Evolutionary conservation across 2,113 vertebrate genomes (phyloP).

Genomic region (Chloropsis hardwickii): DNA sequence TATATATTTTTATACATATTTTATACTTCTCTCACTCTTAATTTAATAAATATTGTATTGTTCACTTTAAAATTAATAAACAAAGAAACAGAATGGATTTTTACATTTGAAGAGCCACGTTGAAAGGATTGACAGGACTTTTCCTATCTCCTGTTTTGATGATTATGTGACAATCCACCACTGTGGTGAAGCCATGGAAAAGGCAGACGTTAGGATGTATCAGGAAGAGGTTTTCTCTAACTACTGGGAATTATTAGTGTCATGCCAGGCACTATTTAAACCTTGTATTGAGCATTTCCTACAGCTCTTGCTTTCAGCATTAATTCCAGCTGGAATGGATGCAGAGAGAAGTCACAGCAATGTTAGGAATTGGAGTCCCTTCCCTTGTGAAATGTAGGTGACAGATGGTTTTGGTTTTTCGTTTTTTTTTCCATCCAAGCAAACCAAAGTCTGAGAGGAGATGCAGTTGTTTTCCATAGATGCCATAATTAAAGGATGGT

Average conservation of each 20-base stretch:
- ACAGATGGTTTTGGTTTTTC: neutral
- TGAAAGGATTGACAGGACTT: neutral
- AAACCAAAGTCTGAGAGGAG: neutral
- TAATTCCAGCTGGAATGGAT: neutral
- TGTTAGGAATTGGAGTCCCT: neutral
- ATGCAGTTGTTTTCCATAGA: neutral
- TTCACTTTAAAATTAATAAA: neutral
- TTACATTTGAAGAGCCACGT: conserved; percentile 21
- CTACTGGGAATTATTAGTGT: neutral
- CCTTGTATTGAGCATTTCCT: neutral
- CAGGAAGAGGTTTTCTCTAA: neutral
- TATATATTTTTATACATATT: neutral
- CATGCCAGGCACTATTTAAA: neutral
- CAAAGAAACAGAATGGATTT: neutral
- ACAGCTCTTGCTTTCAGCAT: neutral
- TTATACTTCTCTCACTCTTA: neutral
- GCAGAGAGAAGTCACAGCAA: neutral
- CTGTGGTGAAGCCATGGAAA: neutral
- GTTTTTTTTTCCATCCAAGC: neutral
- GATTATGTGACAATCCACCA: neutral
- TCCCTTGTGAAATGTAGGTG: neutral
- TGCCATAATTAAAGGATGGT: neutral
- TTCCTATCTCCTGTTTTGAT: neutral
- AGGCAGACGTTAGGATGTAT: neutral
- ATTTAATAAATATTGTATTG: neutral